Conservation (phyloP, 2,797 vertebrate genomes). For the Acanthopagrus latus region DNA sequence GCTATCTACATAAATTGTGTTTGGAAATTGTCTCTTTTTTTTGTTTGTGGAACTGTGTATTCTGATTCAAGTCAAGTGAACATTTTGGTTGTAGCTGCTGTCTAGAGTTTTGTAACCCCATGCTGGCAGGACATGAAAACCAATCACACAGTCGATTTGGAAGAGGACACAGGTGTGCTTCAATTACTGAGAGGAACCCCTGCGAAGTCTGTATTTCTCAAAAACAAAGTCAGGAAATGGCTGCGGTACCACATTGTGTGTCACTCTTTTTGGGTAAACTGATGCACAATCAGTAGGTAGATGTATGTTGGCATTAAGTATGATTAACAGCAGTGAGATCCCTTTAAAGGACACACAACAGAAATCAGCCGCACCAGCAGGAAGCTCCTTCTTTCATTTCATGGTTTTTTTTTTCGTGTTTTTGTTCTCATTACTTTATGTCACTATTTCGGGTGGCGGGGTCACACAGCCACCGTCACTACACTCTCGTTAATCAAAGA, state of each 20-base stretch:
- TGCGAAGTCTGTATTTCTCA: background rate
- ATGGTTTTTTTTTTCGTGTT: too few relatives aligned
- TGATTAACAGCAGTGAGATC: too few relatives aligned
- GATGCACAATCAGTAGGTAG: background rate
- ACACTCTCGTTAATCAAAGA: conserved; percentile 1
- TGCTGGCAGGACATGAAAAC: background rate
- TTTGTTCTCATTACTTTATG: background rate
- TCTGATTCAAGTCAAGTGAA: background rate
- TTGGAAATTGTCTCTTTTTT: background rate
- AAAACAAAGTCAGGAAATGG: background rate
- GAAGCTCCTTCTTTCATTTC: background rate
- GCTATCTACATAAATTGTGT: background rate
- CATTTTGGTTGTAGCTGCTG: background rate
- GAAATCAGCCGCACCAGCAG: background rate
- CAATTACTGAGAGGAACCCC: too few relatives aligned
- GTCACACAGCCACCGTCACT: background rate
- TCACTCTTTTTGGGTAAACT: background rate
- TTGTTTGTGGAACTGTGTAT: background rate
- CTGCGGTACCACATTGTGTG: background rate
- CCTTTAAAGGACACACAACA: background rate
- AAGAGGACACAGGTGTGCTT: background rate
- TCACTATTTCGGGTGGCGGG: too few relatives aligned
- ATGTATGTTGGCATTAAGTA: too few relatives aligned
- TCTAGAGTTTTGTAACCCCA: background rate
- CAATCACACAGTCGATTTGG: background rate